phyloP scores from a whole-genome alignment of 2,797 vertebrate genomes.

The Mormyrops boulengeri region DNA sequence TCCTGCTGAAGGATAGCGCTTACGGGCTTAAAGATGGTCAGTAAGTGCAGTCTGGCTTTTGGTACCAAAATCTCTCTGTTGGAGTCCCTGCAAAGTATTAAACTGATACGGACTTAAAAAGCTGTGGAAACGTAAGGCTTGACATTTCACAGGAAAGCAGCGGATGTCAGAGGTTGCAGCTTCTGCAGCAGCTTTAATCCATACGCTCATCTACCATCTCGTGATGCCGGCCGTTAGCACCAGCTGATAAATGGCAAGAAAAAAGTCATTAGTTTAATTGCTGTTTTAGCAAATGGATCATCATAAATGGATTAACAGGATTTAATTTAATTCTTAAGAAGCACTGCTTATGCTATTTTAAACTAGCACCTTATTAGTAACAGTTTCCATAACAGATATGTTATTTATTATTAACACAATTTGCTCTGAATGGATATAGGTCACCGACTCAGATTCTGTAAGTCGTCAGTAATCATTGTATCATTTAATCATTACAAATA shows the following conservation, averaged over 20 bases:
- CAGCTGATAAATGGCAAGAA: conserved; percentile 12
- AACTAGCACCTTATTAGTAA: conserved; percentile 12
- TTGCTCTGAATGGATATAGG: not conserved
- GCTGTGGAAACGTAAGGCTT: not conserved
- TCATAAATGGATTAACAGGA: conserved; percentile 21
- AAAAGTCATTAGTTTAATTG: conserved; percentile 15
- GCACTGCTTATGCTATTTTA: conserved; percentile 18
- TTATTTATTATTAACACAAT: conserved; percentile 10
- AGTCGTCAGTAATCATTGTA: not conserved
- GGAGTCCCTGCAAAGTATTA: not conserved
- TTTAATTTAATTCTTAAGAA: conserved; percentile 21
- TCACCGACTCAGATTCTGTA: not conserved
- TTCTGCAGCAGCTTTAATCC: not conserved
- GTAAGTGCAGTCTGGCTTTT: not conserved
- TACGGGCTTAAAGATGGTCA: not conserved
- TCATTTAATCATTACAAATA: not conserved
- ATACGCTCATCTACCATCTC: not conserved
- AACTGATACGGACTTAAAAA: not conserved
- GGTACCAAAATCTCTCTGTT: not conserved
- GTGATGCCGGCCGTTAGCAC: not conserved
- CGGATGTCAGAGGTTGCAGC: not conserved
- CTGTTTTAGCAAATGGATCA: conserved; percentile 4
- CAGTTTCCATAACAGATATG: conserved; percentile 9
- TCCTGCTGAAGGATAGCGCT: not conserved
- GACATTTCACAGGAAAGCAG: not conserved